Percentiles rank a stretch among this genome's conserved stretches.
Conservation (phyloP, 2,888 invertebrate genomes). For the Coelogynopora nodosa region DNA sequence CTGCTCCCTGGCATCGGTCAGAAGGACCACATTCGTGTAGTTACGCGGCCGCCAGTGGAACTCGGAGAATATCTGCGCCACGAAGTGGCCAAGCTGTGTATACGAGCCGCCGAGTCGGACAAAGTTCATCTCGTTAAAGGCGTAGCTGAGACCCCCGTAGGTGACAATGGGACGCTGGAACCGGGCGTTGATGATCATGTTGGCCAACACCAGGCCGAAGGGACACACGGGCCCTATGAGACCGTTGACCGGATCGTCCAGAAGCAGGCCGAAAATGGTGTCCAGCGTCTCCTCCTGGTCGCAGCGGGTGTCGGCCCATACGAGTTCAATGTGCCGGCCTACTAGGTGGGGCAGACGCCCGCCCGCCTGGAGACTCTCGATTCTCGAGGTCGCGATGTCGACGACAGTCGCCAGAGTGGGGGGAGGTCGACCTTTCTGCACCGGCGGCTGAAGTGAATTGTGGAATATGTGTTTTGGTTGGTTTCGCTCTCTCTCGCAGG, state of each 20-base stretch:
- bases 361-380: background rate
- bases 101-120: background rate
- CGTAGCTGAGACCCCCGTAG: background rate
- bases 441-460: background rate
- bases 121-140: background rate
- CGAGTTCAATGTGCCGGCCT: background rate
- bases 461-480: background rate
- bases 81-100: background rate
- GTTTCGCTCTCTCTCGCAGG: too few species aligned
- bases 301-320: background rate
- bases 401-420: background rate
- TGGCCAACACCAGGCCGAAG: background rate
- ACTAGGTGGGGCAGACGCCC: background rate
- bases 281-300: background rate
- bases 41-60: constrained; percentile 16
- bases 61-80: background rate
- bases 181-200: background rate
- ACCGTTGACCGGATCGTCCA: background rate
- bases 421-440: background rate
- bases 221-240: background rate
- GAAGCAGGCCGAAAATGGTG: background rate
- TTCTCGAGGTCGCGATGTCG: background rate
- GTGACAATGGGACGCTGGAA: background rate
- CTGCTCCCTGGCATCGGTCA: background rate
- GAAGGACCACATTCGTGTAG: constrained; percentile 11